A percentile compares a stretch with the other conserved stretches of the same genome.
Conservation (phyloP, 2,888 invertebrate species). For the Aradus depressus region DNA sequence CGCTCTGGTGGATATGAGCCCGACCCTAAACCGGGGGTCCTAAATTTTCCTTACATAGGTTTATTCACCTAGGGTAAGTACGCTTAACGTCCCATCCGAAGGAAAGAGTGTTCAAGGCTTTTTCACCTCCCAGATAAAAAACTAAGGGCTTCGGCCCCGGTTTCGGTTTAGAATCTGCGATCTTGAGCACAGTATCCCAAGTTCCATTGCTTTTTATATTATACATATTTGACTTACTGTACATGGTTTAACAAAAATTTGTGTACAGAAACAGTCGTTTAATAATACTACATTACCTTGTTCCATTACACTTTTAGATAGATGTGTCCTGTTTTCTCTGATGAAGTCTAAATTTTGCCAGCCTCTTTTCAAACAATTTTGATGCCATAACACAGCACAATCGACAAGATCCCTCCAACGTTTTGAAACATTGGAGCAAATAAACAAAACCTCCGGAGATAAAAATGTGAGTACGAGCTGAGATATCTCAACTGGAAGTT, state of each 20-base stretch:
- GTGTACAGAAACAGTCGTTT: neutral
- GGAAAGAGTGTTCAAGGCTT: no score
- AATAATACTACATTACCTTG: slow-evolving; percentile 3
- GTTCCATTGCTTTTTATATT: no score
- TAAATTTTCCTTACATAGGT: no score
- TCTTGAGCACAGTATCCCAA: no score
- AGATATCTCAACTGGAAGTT: slow-evolving; percentile 17
- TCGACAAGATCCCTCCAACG: slow-evolving; percentile 16
- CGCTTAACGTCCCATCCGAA: no score
- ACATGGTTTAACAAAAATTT: neutral
- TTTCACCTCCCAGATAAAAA: neutral
- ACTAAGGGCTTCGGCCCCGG: neutral
- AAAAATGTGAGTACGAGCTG: slow-evolving; percentile 16
- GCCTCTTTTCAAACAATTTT: slow-evolving; percentile 6
- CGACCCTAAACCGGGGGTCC: no score
- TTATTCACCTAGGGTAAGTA: no score
- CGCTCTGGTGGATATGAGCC: no score
- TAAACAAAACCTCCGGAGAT: slow-evolving; percentile 16
- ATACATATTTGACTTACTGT: no score
- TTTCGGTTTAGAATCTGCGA: no score
- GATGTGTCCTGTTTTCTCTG: slow-evolving; percentile 19
- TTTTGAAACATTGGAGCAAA: slow-evolving; percentile 11
- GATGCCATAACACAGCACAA: slow-evolving; percentile 17
- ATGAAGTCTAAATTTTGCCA: slow-evolving; percentile 18
- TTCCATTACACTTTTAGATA: slow-evolving; percentile 12